Base-by-base conservation (phyloP, 1,140 invertebrate genomes). In the Cherax quadricarinatus region DNA sequence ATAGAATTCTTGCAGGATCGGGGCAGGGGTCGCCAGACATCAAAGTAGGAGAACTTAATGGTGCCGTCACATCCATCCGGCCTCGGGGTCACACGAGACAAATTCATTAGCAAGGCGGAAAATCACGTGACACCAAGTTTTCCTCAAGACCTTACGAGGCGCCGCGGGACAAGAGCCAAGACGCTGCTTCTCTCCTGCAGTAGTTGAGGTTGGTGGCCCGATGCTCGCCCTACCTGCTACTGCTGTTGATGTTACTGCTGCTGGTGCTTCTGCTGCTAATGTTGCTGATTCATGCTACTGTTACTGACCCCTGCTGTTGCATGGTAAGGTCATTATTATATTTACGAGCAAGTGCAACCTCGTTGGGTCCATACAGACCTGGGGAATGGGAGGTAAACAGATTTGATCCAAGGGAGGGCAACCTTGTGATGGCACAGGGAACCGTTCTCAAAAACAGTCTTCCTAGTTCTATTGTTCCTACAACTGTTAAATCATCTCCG, bases 51-150 rank as follows among this genome's bases (percentile, higher is more conserved):
- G 83, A 91, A 91, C 70, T 86, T 91, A 91, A 91, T 91, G 84
- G 89, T 86, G 70, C 89, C 89, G 89, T 91, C 89, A 91, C 89
- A 86, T 86, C 82, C 89, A 91, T 81, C 75, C 83, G 82, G 89
- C 89, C 89, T 90, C 82, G 70, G 89, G 89, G 89, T 90, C 89
- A 90, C 81, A 82, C 60, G 62, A 90, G 79, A 90, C 89, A 90
- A 90, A 90, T 90, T 90, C 89, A 90, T 90, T 90, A 90, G 89
- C 89, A 90, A 90, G 89, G 89, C 89, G 89, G 89, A 90, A 90
- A 90, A 90, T 90, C 89, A 90, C 89, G 89, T 90, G 89, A 90
- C 89, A 90, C 89, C 89, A 90, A 90, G 89, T 90, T 90, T 85
- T 85, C 89, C 89, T 85, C 87, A 89, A 89, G 88, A 89, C 79